Evolutionary conservation across 2,888 invertebrate species (phyloP).

Genomic region (Philereme vetulata): DNA sequence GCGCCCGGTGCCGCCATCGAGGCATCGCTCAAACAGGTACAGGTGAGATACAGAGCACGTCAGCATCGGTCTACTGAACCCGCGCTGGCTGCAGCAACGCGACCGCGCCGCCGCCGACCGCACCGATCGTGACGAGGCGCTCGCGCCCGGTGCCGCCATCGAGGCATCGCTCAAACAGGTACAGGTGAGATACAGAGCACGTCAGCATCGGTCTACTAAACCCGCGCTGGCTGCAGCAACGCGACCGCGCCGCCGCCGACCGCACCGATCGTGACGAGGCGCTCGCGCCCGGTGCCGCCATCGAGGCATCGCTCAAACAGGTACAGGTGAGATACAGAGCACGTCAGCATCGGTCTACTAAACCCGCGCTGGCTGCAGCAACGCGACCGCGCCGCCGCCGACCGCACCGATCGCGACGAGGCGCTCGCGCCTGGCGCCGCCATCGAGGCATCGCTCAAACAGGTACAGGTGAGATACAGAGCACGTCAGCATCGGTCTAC

Average conservation of each 20-base stretch:
- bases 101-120: slow-evolving; percentile 97
- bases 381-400: slow-evolving; percentile 95
- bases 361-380: slow-evolving; percentile 99
- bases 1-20: slow-evolving; percentile 94
- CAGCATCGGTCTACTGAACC: slow-evolving; percentile 97
- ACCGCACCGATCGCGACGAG: slow-evolving; percentile 92
- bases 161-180: slow-evolving; percentile 96
- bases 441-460: slow-evolving; percentile 97
- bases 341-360: slow-evolving; percentile 97
- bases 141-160: slow-evolving; percentile 91
- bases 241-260: slow-evolving; percentile 96
- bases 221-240: slow-evolving; percentile 98
- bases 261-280: slow-evolving; percentile 91
- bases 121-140: slow-evolving; percentile 88
- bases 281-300: slow-evolving; percentile 89
- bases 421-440: slow-evolving; percentile 87
- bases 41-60: slow-evolving; percentile 99
- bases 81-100: slow-evolving; percentile 98
- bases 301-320: slow-evolving; percentile 97
- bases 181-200: slow-evolving; percentile 96
- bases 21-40: slow-evolving; percentile 93
- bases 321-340: slow-evolving; percentile 93
- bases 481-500: slow-evolving; percentile 97
- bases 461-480: no score
- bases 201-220: slow-evolving; percentile 98